Evolutionary conservation across 1,140 invertebrate genomes (phyloP).

Genomic region (Maconellicoccus hirsutus): DNA sequence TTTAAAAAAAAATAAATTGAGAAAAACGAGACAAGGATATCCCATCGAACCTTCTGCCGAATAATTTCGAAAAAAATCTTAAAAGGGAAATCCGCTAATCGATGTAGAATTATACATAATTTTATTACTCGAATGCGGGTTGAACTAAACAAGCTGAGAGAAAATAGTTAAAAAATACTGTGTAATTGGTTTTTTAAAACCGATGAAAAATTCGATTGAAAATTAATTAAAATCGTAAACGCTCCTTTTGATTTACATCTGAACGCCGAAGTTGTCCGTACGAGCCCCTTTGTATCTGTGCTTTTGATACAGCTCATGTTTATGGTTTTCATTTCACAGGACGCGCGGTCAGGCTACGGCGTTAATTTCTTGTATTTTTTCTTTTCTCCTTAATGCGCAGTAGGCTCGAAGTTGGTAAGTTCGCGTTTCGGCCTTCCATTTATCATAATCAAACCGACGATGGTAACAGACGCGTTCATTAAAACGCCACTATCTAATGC

Average conservation of each 20-base stretch:
- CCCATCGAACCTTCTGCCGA: too few relatives aligned
- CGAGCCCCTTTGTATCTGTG: too few relatives aligned
- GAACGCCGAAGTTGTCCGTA: too few relatives aligned
- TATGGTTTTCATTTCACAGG: too few relatives aligned
- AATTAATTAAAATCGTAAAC: background rate
- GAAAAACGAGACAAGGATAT: too few relatives aligned
- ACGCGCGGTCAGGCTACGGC: too few relatives aligned
- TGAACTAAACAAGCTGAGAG: background rate
- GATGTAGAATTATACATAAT: too few relatives aligned
- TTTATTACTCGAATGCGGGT: background rate
- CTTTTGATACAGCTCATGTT: too few relatives aligned
- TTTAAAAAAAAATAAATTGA: too few relatives aligned
- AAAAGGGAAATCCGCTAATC: too few relatives aligned
- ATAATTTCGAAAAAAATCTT: too few relatives aligned
- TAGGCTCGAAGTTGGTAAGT: conserved; percentile 7
- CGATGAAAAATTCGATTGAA: background rate
- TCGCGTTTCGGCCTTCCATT: conserved; percentile 13
- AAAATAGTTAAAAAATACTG: background rate
- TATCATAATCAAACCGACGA: conserved; percentile 18
- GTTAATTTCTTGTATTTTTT: background rate
- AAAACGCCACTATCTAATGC: conserved; percentile 20
- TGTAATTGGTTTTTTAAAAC: background rate
- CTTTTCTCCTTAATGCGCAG: background rate
- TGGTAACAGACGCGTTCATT: conserved; percentile 21
- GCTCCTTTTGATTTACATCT: background rate